These are phyloP conservation scores for Celastrina argiolus DNA, from an alignment of 2,888 invertebrate genomes.

Conservation along the genomic window DNA sequence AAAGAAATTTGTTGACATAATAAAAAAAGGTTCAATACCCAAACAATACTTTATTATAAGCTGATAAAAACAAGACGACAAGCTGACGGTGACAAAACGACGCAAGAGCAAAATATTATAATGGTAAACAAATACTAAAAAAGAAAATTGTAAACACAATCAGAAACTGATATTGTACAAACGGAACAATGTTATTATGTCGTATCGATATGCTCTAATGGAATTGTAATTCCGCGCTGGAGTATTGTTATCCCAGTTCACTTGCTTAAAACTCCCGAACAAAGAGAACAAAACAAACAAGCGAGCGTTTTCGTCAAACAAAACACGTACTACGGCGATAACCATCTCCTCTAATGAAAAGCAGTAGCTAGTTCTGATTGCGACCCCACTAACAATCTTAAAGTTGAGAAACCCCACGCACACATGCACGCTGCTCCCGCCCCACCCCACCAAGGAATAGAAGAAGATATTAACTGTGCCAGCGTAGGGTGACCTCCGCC, in stretches of 20 bases:
- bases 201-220: slow-evolving; percentile 13
- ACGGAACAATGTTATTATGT: slow-evolving; percentile 3
- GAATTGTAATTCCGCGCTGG: slow-evolving; percentile 14
- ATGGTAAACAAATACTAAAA: not conserved
- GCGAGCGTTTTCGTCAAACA: slow-evolving; percentile 55
- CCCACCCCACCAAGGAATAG: slow-evolving; percentile 55
- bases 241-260: slow-evolving; percentile 29
- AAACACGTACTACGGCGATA: slow-evolving; percentile 62
- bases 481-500: slow-evolving; percentile 40
- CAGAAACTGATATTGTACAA: not conserved
- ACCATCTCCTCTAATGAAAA: slow-evolving; percentile 74
- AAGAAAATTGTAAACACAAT: not conserved
- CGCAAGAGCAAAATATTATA: too few relatives aligned
- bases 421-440: slow-evolving; percentile 44
- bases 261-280: slow-evolving; percentile 33
- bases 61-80: too few relatives aligned
- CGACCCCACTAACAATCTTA: slow-evolving; percentile 74
- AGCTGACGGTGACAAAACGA: too few relatives aligned
- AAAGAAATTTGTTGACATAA: too few relatives aligned
- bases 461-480: slow-evolving; percentile 53
- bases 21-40: too few relatives aligned
- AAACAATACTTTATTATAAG: too few relatives aligned
- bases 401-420: slow-evolving; percentile 62
- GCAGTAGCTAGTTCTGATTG: slow-evolving; percentile 67
- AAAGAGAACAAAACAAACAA: slow-evolving; percentile 48